Base-by-base conservation (phyloP, 2,797 vertebrate species). In the Danio aesculapii region DNA sequence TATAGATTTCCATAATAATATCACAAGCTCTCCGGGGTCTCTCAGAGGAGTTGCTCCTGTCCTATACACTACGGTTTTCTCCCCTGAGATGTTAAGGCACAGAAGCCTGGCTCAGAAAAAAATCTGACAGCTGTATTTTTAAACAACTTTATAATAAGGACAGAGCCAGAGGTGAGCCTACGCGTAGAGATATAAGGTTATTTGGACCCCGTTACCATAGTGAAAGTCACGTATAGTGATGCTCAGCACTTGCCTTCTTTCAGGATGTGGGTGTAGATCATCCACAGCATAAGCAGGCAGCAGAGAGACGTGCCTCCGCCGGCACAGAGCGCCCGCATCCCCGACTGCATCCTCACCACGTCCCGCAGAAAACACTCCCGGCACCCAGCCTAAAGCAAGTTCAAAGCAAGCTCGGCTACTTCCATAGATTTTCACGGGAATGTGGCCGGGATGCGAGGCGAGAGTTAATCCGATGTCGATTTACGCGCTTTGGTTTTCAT, bases 241-340 rank as follows among this genome's bases (percentile, higher is more conserved):
- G 70, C 41, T 61, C 11, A 70, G 14, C 71, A 87, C 93, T 94
- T 92, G 94, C 95, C 95, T 91, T 96, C 95, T 94, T 93, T 92
- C 49, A 95, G 90, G 85, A 95, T 93, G 86, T 96, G 95, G 79
- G 94, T 94, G 90, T 94, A 95, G 88, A 96, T 92, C 86, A 96
- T 91, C 93, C 94, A 95, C 87, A 96, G 93, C 85, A 95, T 92
- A 84, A 95, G 92, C 79, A 96, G 92, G 90, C 94, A 96, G 90
- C 95, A 95, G 86, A 96, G 93, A 85, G 94, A 93, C 90, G 95
- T 94, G 87, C 94, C 95, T 91, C 93, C 93, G 89, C 94, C 94
- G 89, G 94, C 92, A 87, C 94, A 94, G 84, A 95, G 91, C 83
- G 93, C 93, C 92, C 92, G 95, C 87, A 88, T 92, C 84, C 94